Conservation (phyloP, 2,113 vertebrate genomes). For the Deroptyus accipitrinus region DNA sequence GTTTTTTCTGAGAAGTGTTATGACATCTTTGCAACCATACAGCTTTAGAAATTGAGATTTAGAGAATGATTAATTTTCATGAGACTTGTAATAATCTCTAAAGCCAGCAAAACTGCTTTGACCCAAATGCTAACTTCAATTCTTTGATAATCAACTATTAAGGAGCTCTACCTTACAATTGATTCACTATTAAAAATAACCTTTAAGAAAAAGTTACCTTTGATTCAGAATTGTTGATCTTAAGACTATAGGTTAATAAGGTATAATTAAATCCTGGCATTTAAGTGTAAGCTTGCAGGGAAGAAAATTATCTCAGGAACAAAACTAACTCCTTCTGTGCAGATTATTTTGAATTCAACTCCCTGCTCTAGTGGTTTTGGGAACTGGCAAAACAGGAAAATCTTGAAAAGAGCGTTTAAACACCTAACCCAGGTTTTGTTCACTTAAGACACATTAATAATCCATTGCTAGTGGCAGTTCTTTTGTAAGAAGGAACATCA, state of each 20-base stretch:
- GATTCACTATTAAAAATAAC: neutral
- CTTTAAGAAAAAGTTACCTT: neutral
- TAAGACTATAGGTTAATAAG: neutral
- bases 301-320: constrained; percentile 40
- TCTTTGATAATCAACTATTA: neutral
- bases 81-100: neutral
- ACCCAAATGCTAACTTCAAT: neutral
- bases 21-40: neutral
- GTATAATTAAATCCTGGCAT: constrained; percentile 13
- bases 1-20: neutral
- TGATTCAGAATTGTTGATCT: constrained; percentile 1
- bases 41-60: neutral
- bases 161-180: neutral
- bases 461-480: constrained; percentile 49
- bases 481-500: constrained; percentile 22
- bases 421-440: constrained; percentile 30
- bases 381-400: constrained; percentile 55
- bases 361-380: constrained; percentile 27
- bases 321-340: constrained; percentile 28
- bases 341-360: constrained; percentile 35
- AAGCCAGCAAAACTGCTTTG: neutral
- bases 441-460: constrained; percentile 37
- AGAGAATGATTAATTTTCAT: neutral
- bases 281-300: constrained; percentile 29
- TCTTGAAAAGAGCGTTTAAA: constrained; percentile 52